Evolutionary conservation across 2,797 vertebrate species (phyloP).

Genomic region (Myiothlypis chrysogaster): DNA sequence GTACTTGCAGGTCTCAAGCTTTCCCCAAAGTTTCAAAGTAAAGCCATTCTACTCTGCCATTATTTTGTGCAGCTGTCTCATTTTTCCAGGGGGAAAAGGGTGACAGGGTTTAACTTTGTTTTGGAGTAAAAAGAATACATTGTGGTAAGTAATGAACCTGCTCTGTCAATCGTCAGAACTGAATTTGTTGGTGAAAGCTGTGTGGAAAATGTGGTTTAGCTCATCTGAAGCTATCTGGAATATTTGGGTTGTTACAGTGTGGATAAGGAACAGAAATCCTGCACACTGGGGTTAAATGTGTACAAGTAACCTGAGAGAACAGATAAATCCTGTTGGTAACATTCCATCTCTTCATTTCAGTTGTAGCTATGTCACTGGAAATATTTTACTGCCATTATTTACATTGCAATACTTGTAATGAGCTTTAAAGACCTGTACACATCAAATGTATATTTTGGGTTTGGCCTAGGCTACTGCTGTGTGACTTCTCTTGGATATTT

Average conservation of each 20-base stretch:
- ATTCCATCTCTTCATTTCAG: conserved; percentile 34
- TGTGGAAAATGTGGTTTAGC: neutral
- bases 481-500: conserved; percentile 60
- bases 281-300: neutral
- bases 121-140: neutral
- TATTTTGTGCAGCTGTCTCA: neutral
- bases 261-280: neutral
- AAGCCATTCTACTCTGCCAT: neutral
- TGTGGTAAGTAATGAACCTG: neutral
- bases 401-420: conserved; percentile 59
- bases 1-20: neutral
- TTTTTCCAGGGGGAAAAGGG: neutral
- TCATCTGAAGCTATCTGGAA: neutral
- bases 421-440: conserved; percentile 72
- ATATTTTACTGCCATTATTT: conserved; percentile 14
- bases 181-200: neutral
- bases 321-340: conserved; percentile 6
- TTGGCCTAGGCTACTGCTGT: conserved; percentile 62
- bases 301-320: neutral
- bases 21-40: conserved; percentile 18
- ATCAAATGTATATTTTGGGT: conserved; percentile 74
- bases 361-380: conserved; percentile 29
- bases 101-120: neutral
- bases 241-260: neutral
- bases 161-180: neutral